phyloP scores from a whole-genome alignment of 1,140 invertebrate genomes.

The Drosophila aff. region DNA sequence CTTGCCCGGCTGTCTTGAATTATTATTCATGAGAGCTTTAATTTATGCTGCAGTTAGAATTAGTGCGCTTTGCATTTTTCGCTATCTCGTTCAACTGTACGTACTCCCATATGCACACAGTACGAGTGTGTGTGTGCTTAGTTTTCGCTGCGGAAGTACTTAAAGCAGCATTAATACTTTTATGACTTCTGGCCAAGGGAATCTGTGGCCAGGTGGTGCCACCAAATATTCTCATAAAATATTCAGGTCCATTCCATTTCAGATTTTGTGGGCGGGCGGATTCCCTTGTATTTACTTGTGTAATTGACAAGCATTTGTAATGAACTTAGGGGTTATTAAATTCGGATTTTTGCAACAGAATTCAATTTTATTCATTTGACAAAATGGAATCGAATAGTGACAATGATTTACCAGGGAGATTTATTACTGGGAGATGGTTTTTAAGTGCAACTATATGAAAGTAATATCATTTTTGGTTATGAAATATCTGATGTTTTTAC shows the following conservation, averaged over 20 bases:
- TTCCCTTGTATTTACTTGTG: slow-evolving; percentile 34
- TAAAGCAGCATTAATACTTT: slow-evolving; percentile 81
- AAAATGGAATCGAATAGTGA: background rate
- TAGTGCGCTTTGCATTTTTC: slow-evolving; percentile 80
- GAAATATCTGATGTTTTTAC: background rate
- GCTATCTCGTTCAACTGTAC: slow-evolving; percentile 31
- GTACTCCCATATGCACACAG: slow-evolving; percentile 33
- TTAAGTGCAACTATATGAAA: background rate
- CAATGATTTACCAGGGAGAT: no score
- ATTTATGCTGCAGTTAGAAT: slow-evolving; percentile 83
- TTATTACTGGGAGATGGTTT: background rate
- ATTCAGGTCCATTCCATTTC: slow-evolving; percentile 61
- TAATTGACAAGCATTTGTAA: slow-evolving; percentile 53
- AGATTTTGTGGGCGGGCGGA: slow-evolving; percentile 6
- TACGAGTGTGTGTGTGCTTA: slow-evolving; percentile 46
- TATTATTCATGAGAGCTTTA: slow-evolving; percentile 82
- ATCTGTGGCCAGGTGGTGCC: slow-evolving; percentile 75
- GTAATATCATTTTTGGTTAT: background rate
- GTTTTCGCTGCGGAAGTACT: slow-evolving; percentile 78
- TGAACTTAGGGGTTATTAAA: slow-evolving; percentile 43
- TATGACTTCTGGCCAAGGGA: slow-evolving; percentile 77
- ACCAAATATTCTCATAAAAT: slow-evolving; percentile 64
- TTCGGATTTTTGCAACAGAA: background rate
- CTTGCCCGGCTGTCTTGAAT: slow-evolving; percentile 70
- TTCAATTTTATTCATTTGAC: slow-evolving; percentile 7